Conservation (phyloP, 2,113 vertebrate species). For the Oreotrochilus melanogaster region DNA sequence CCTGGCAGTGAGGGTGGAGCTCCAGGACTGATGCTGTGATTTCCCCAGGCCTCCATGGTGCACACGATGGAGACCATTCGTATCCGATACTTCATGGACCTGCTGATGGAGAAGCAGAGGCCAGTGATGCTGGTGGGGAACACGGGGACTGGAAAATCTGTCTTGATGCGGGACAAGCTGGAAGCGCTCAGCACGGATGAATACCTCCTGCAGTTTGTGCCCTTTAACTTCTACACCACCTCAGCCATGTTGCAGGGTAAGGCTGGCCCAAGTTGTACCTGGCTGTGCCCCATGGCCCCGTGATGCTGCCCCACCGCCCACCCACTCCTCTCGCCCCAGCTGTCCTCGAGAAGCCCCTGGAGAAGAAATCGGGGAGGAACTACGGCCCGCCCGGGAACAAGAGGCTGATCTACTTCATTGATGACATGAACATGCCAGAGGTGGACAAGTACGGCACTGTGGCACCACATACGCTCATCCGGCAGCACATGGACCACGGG, state of each 20-base stretch:
- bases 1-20: rapidly evolving
- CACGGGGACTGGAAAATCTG: conserved; percentile 78
- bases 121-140: conserved; percentile 85
- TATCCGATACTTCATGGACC: conserved; percentile 80
- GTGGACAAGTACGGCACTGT: conserved; percentile 82
- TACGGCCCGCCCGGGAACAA: conserved; percentile 74
- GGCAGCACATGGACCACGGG: conserved; percentile 80
- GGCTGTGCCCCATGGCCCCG: rapidly evolving
- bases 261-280: background rate
- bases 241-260: conserved; percentile 83
- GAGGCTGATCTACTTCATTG: conserved; percentile 79
- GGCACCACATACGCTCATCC: conserved; percentile 79
- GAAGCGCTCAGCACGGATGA: conserved; percentile 57
- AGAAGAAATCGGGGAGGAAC: conserved; percentile 80
- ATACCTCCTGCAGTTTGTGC: conserved; percentile 77
- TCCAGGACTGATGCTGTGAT: rapidly evolving
- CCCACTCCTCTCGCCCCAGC: background rate
- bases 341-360: conserved; percentile 79
- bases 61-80: conserved; percentile 80
- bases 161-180: conserved; percentile 81
- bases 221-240: conserved; percentile 86
- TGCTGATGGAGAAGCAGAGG: conserved; percentile 77
- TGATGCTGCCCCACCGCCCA: background rate
- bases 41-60: conserved; percentile 78
- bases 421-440: conserved; percentile 81